Evolutionary conservation across 2,888 invertebrate species (phyloP), one percentile per base, ranked within the genome.

Genomic region (Drosophila formosana): DNA sequence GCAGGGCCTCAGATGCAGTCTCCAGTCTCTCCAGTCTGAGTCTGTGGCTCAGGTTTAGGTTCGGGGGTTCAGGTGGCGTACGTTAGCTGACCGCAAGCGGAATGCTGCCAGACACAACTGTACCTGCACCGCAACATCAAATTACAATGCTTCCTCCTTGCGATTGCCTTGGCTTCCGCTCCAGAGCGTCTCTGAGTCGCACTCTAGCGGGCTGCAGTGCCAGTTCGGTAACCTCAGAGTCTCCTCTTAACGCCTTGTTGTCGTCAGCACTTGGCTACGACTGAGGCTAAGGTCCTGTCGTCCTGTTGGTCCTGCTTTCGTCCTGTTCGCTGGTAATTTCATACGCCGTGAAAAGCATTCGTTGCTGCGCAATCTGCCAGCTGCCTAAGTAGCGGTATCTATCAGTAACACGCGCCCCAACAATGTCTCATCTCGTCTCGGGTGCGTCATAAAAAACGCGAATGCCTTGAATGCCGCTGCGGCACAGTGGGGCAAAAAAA

Each of bases 371-470:
- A 80, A 80, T 82, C 78, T 80, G 76, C 71, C 49, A 64, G 78
- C 39, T 68, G 77, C 63, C 82, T 83, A 79, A 86, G 81, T 79
- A 79, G 77, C 84, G 72, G 77, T 81, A 83, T 83, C 82, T 87
- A 86, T 75, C 84, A 75, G 72, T 45, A 51, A 62, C 80, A 82
- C 80, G 69, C 79, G 53, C n/a, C 61, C 55, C 71, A 84, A 84
- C 82, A 83, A 75, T 83, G 87, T 82, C 76, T 61, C 68, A 69
- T 66, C 72, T 56, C 39, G 8, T 32, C 30, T n/a, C n/a, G 34
- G 66, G 58, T 78, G 82, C 77, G 81, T 81, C 71, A 77, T 83
- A 82, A 82, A 79, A 83, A 67, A 62, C 53, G 56, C 30, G 13
- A 26, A 23, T 13, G 28, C 26, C 18, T 26, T 3, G 60, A 30